A percentile compares a stretch with the other conserved stretches of the same genome.
Conservation (phyloP, 2,888 invertebrate genomes). For the Baccha elongata region DNA sequence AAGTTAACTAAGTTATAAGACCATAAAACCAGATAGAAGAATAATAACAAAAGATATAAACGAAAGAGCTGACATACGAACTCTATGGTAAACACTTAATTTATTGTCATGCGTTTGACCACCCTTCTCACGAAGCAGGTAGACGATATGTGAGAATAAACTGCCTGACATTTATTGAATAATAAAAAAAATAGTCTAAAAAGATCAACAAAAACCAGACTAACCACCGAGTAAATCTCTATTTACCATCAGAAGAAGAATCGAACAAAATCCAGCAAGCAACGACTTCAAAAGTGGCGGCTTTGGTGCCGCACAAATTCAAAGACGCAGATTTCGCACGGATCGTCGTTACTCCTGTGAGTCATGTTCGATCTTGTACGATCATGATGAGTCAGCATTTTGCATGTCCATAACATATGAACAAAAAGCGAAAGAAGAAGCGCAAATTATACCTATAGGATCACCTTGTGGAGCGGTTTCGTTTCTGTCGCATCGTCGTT, state of each 20-base stretch:
- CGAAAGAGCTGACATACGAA: constrained; percentile 64
- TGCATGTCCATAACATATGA: constrained; percentile 43
- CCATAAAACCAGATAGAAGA: constrained; percentile 26
- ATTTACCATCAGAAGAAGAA: constrained; percentile 36
- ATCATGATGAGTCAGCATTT: constrained; percentile 60
- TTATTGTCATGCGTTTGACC: constrained; percentile 54
- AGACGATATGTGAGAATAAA: constrained; percentile 33
- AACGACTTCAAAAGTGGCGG: constrained; percentile 8
- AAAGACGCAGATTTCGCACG: constrained; percentile 50
- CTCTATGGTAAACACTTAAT: constrained; percentile 59
- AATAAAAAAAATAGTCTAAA: constrained; percentile 21
- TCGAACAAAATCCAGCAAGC: constrained; percentile 10
- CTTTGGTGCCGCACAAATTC: constrained; percentile 19
- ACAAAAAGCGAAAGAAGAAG: constrained; percentile 31
- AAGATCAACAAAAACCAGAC: constrained; percentile 25
- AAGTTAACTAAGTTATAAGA: not conserved
- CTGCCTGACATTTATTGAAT: constrained; percentile 47
- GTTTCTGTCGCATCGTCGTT: not conserved
- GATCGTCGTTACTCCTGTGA: constrained; percentile 34
- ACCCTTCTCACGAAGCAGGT: constrained; percentile 16
- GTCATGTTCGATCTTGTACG: constrained; percentile 67
- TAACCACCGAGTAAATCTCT: constrained; percentile 45
- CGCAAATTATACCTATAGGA: not conserved
- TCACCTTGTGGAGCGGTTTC: not conserved
- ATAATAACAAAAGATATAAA: constrained; percentile 1